Evolutionary conservation across 2,113 vertebrate genomes (phyloP), one percentile per base, ranked within the genome.

Genomic region (Epinephelus moara): DNA sequence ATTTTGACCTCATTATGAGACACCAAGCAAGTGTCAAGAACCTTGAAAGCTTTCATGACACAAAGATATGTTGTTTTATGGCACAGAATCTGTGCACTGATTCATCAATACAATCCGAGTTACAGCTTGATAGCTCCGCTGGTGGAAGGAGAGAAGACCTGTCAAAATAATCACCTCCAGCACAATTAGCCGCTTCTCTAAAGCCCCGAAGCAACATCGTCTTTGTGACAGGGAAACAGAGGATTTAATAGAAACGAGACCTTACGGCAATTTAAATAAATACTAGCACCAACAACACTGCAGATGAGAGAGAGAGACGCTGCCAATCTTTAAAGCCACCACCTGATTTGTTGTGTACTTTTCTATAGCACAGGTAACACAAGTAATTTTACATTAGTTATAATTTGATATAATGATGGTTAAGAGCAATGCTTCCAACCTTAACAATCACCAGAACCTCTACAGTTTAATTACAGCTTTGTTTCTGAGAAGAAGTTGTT

Each of bases 141-240:
- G 33, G 25, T 42, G 15, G 40, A 66, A 18, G 25, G 52, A 75
- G 37, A 59, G 37, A 67, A 37, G 55, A 81, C 27, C 19, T 81
- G 68, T 49, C 62, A 78, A 59, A 68, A 47, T 70, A 73, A 82
- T 76, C 25, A 80, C 68, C 37, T 70, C 61, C 0, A 69, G 71
- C 0, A 21, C 45, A 73, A 82, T 80, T 85, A 82, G n/a, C 27
- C 33, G 74, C 47, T 30, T 70, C n/a, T 70, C 37, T 0, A 40
- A 75, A 33, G 61, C 60, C 9, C 40, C 37, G 11, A 59, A 60
- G 49, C 55, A 89, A 30, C 30, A 21, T 75, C 15, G 53, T 23
- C 50, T 45, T 47, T 19, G 27, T 81, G 68, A 72, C 61, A 61
- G 68, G 60, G 45, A 57, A 47, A 18, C 50, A 21, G 13, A 67